Evolutionary conservation across 2,888 invertebrate species (phyloP).

Genomic region (Chrysolina americana): DNA sequence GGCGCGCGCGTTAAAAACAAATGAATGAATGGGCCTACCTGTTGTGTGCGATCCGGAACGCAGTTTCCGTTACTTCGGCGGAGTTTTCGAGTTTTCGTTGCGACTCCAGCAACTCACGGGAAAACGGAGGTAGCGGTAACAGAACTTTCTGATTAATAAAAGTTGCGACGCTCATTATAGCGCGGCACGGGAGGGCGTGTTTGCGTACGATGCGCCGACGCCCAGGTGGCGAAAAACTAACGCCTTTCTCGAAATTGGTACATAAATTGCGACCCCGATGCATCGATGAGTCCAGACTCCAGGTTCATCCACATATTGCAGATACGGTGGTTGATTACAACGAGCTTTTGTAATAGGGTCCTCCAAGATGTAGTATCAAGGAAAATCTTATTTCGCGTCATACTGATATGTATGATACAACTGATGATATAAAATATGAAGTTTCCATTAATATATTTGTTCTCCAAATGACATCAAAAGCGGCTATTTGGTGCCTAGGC

Average conservation of each 20-base stretch:
- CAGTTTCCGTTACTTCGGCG: constrained; percentile 32
- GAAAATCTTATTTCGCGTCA: no score
- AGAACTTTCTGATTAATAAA: constrained; percentile 62
- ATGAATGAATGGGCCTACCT: constrained; percentile 40
- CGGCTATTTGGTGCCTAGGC: no score
- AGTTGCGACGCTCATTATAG: constrained; percentile 57
- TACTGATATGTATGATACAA: no score
- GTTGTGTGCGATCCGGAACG: constrained; percentile 37
- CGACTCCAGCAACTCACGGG: constrained; percentile 36
- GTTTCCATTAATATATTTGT: no score
- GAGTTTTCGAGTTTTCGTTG: constrained; percentile 28
- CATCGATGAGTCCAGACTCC: background rate
- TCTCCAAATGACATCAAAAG: no score
- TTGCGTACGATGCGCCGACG: constrained; percentile 37
- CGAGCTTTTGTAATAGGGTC: background rate
- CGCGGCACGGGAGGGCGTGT: constrained; percentile 51
- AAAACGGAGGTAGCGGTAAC: constrained; percentile 51
- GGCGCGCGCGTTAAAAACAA: constrained; percentile 27
- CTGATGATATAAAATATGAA: no score
- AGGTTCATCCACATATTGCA: background rate
- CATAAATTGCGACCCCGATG: background rate
- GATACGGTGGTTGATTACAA: no score
- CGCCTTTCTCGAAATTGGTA: constrained; percentile 28
- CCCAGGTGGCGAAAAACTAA: constrained; percentile 37
- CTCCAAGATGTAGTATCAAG: no score